Percentiles rank a stretch among this genome's conserved stretches.
Conservation (phyloP, 2,797 vertebrate genomes). For the Coreius guichenoti region DNA sequence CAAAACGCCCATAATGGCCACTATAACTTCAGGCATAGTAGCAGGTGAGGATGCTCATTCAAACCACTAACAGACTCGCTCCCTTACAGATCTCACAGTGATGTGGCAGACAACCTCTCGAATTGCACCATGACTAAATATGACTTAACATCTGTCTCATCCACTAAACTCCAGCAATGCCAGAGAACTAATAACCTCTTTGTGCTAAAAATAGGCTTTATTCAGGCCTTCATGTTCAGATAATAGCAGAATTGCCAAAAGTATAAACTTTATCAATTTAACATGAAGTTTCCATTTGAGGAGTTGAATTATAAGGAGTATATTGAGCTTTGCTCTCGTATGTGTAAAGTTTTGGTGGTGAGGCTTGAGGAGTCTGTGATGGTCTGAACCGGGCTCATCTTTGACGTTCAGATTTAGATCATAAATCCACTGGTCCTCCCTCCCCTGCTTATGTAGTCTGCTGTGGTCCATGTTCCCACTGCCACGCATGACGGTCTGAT, state of each 20-base stretch:
- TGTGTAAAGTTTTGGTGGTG: not conserved
- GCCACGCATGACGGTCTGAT: slow-evolving; percentile 75
- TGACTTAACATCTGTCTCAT: not conserved
- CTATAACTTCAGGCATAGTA: slow-evolving; percentile 85
- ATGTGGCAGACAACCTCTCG: not conserved
- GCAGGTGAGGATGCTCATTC: slow-evolving; percentile 83
- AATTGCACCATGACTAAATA: not conserved
- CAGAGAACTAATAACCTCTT: not conserved
- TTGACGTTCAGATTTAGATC: slow-evolving; percentile 1
- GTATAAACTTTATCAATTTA: not conserved
- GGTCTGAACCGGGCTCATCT: not conserved
- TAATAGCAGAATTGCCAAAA: slow-evolving; percentile 19
- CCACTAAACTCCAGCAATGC: not conserved
- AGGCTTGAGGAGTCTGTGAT: not conserved
- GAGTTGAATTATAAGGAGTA: not conserved
- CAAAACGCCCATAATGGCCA: slow-evolving; percentile 93
- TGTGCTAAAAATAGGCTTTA: not conserved
- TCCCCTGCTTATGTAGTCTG: slow-evolving; percentile 65
- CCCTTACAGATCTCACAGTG: slow-evolving; percentile 2
- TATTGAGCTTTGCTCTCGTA: not conserved
- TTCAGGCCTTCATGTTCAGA: not conserved
- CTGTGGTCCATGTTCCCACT: slow-evolving; percentile 81
- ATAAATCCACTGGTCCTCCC: not conserved
- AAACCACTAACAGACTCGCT: slow-evolving; percentile 63
- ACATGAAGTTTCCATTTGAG: not conserved